Evolutionary conservation across 2,888 invertebrate species (phyloP).

Genomic region (Plusia festucae): DNA sequence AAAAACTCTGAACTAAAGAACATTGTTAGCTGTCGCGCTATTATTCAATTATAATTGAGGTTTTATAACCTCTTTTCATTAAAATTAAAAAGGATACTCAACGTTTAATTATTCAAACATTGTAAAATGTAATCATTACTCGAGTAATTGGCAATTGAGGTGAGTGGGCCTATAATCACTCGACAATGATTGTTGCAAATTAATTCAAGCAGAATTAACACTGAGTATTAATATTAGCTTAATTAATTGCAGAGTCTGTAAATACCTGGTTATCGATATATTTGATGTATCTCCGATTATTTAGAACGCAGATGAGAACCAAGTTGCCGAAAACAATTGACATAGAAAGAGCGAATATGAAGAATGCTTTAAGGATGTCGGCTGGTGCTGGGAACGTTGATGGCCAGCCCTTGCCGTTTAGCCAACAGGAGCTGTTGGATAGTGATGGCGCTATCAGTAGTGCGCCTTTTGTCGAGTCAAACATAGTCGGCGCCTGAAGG

Average conservation of each 20-base stretch:
- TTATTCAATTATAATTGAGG: constrained; percentile 33
- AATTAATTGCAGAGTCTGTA: background rate
- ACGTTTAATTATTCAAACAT: constrained; percentile 11
- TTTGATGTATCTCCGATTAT: constrained; percentile 94
- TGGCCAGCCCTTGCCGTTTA: constrained; percentile 91
- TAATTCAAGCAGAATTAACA: background rate
- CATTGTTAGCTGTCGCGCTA: constrained; percentile 35
- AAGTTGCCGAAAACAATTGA: constrained; percentile 95
- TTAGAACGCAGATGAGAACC: constrained; percentile 94
- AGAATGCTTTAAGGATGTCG: constrained; percentile 93
- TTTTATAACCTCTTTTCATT: constrained; percentile 26
- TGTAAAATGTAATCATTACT: constrained; percentile 12
- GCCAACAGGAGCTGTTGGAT: constrained; percentile 95
- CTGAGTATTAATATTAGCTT: background rate
- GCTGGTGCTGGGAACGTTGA: constrained; percentile 91
- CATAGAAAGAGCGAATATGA: constrained; percentile 93
- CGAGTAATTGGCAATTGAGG: background rate
- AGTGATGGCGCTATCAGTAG: constrained; percentile 94
- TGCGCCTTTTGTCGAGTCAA: constrained; percentile 91
- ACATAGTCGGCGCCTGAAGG: constrained; percentile 88
- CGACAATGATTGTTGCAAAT: background rate
- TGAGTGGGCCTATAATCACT: background rate
- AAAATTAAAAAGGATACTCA: constrained; percentile 18
- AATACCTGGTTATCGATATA: constrained; percentile 96
- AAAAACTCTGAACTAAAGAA: constrained; percentile 10